Conservation (phyloP, 2,113 vertebrate species). For the Podarcis raffonei region DNA sequence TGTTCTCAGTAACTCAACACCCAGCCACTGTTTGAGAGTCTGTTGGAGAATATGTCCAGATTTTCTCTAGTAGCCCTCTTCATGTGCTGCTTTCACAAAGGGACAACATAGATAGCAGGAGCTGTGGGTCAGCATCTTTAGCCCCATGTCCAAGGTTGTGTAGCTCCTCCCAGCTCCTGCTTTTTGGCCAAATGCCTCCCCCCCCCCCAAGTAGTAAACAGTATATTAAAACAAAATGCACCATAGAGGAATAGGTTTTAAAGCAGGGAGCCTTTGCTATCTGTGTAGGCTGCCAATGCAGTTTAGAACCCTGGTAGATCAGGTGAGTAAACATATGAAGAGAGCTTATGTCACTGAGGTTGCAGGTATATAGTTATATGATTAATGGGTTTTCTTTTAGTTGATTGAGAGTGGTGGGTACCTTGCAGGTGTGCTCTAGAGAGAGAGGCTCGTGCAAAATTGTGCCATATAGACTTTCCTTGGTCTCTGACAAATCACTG, state of each 20-base stretch:
- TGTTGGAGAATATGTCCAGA: not conserved
- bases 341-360: not conserved
- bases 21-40: too few relatives aligned
- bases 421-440: not conserved
- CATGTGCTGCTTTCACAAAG: too few relatives aligned
- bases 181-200: too few relatives aligned
- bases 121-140: too few relatives aligned
- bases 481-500: not conserved
- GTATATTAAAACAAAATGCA: not conserved
- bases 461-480: not conserved
- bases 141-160: too few relatives aligned
- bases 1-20: not conserved
- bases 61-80: not conserved
- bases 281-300: not conserved
- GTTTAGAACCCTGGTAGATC: not conserved
- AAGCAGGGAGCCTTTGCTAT: not conserved
- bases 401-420: not conserved
- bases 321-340: not conserved
- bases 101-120: too few relatives aligned
- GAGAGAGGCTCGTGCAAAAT: not conserved
- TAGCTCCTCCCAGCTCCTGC: too few relatives aligned
- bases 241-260: not conserved
- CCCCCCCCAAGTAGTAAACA: not conserved
- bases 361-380: not conserved
- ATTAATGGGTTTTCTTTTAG: not conserved